phyloP scores from a whole-genome alignment of 2,113 vertebrate genomes.

The Sula dactylatra region DNA sequence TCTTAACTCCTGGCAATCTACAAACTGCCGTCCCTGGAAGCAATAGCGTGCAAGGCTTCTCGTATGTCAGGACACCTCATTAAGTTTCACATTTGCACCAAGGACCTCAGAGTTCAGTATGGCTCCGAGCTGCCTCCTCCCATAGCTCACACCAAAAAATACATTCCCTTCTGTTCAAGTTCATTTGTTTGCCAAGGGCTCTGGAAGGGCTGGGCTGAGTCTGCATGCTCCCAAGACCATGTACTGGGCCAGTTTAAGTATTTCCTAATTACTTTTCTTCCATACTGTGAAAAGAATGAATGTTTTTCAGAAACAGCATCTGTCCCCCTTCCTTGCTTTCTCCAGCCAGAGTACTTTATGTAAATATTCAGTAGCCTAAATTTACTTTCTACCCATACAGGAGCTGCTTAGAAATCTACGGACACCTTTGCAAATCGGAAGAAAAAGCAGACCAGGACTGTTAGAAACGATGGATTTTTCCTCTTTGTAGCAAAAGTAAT shows the following conservation, averaged over 20 bases:
- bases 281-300: neutral
- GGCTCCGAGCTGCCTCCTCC: neutral
- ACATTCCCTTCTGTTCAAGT: neutral
- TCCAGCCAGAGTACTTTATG: neutral
- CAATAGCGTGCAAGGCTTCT: rapidly evolving
- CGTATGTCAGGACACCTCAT: neutral
- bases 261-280: neutral
- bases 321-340: rapidly evolving
- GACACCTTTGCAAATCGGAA: constrained; percentile 70
- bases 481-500: neutral
- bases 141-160: neutral
- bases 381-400: constrained; percentile 51
- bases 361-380: neutral
- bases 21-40: rapidly evolving
- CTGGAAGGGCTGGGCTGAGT: neutral
- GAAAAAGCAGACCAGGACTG: constrained; percentile 50
- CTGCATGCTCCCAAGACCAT: rapidly evolving
- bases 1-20: neutral
- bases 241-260: neutral
- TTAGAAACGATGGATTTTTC: neutral
- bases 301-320: neutral
- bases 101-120: neutral
- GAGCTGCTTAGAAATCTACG: constrained; percentile 77
- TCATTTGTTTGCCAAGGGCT: neutral
- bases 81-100: rapidly evolving